Evolutionary conservation across 2,113 vertebrate genomes (phyloP), one percentile per base, ranked within the genome.

Genomic region (Clarias magur): DNA sequence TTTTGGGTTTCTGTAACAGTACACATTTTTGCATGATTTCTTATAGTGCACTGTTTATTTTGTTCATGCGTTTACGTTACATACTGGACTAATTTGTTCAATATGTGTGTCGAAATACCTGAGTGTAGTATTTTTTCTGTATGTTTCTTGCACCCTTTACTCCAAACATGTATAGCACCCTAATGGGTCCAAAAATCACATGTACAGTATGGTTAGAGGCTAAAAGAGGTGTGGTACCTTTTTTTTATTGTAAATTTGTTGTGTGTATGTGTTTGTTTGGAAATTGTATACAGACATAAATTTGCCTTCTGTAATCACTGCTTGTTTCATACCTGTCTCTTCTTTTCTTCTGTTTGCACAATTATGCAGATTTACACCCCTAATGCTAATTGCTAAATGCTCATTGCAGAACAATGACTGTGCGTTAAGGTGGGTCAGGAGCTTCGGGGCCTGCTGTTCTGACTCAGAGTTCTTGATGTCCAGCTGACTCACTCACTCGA

Each of bases 341-440:
- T 89, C 84, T 76, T 86, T 91, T 89, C 91, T 90, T 90, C 91
- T 94, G 93, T 95, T 95, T 94, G 94, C 92, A 93, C 94, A 94
- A 95, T 95, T 95, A 95, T 95, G 94, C 93, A 94, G 94, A 96
- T 95, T 95, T 90, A 91, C 92, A 89, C 92, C 91, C 92, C 91
- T 92, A 92, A 91, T 94, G 93, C 92, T 94, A 95, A 95, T 95
- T 95, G 95, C 92, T 94, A 95, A 95, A 95, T 95, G 95, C 93
- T 93, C 92, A 93, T 93, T 91, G 91, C 94, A 93, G 93, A 93
- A 95, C 94, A 95, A 95, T 94, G 90, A 93, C 82, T 90, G 90
- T 92, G 93, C 91, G 92, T 92, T 90, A 89, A 88, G 91, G 91
- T 91, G 91, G 91, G 82, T 90, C 90, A 92, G 93, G 21, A 8